Evolutionary conservation across 2,888 invertebrate genomes (phyloP), one percentile per base, ranked within the genome.

Genomic region (Stenolophus ochropezus): DNA sequence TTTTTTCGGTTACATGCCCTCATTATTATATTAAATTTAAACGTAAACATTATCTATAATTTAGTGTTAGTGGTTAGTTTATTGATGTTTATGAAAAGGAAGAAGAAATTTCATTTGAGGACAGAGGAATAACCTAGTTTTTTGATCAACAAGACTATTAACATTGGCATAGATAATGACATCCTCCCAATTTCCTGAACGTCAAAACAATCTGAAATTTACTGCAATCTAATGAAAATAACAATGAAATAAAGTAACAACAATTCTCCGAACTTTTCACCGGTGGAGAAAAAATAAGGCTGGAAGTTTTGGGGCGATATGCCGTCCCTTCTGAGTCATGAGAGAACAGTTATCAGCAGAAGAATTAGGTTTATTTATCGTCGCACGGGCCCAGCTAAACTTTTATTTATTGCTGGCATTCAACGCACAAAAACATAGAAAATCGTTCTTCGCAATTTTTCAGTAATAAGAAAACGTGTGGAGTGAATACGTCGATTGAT

Each of bases 401-500:
- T 73, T 81, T 81, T 81, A 81, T 81, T 81, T 81, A 81, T 81
- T 42, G 61, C 73, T 74, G 56, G 74, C 56, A 33, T 73, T 73
- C 73, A 53, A 23, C 56, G 47, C 81, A 81, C 56, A 69, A 82
- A 82, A 82, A 82, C 71, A 73, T 51, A 49, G 49, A 82, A 49
- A 76, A 82, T 80, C 65, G 77, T 84, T 14, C 81, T 85, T 76
- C 84, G 85, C 85, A 85, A 86, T 86, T 86, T 86, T 85, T 85
- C 82, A 84, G 84, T 84, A 86, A 86, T 85, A 85, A 85, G 85
- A 84, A 84, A 85, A 86, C 85, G 86, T 85, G 85, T 83, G 85
- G 85, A 85, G 18, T 81, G 42, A 51, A 80, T 75, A 75, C 47
- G 49, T 47, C 16, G 74, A n/a, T n/a, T n/a, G n/a, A n/a, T n/a